phyloP scores from a whole-genome alignment of 2,888 invertebrate species.

The Himalopsyche anomala region DNA sequence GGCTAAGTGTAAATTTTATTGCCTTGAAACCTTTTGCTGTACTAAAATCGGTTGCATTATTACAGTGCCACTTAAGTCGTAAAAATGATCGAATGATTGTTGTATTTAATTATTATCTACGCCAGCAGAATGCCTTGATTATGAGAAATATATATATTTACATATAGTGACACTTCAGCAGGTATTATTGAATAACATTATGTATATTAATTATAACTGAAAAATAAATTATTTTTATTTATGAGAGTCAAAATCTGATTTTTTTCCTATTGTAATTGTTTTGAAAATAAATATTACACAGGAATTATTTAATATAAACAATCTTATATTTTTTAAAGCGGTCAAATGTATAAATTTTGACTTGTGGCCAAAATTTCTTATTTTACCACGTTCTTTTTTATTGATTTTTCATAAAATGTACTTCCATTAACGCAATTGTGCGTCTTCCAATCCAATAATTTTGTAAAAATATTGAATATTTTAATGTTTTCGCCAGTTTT shows the following conservation, averaged over 20 bases:
- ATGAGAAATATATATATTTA: background rate
- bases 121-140: slow-evolving; percentile 3
- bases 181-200: background rate
- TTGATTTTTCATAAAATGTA: too few species aligned
- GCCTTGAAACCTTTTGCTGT: background rate
- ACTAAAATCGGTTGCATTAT: background rate
- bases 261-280: background rate
- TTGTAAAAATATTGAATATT: background rate
- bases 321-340: too few species aligned
- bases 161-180: background rate
- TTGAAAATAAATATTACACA: background rate
- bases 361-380: too few species aligned
- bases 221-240: background rate
- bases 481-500: background rate
- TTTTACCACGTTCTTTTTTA: too few species aligned
- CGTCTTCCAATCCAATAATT: slow-evolving; percentile 4
- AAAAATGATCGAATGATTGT: background rate
- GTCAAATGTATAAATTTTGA: too few species aligned
- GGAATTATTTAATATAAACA: too few species aligned
- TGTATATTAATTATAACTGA: background rate
- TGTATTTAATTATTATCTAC: background rate
- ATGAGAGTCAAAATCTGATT: slow-evolving; percentile 37
- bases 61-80: background rate
- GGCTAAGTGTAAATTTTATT: slow-evolving; percentile 6
- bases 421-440: background rate